Evolutionary conservation across 2,888 invertebrate genomes (phyloP).

Genomic region (Horisme vitalbata): DNA sequence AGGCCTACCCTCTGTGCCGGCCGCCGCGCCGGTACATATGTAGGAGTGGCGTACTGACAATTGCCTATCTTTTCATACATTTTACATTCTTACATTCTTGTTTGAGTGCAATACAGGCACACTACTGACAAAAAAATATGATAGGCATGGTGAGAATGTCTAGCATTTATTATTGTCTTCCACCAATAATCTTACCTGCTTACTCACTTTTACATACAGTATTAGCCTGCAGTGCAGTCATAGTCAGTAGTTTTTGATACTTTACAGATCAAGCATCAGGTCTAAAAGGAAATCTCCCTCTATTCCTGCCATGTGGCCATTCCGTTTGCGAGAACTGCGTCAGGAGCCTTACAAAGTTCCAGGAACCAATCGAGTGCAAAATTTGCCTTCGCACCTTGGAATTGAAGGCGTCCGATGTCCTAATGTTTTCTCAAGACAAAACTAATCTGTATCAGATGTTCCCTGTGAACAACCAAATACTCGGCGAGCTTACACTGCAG

Average conservation of each 20-base stretch:
- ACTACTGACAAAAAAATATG: too few species aligned
- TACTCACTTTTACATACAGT: too few species aligned
- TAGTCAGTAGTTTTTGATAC: not conserved
- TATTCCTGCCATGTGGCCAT: conserved; percentile 86
- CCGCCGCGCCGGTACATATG: too few species aligned
- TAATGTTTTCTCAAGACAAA: conserved; percentile 45
- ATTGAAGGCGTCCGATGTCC: conserved; percentile 41
- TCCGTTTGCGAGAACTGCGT: conserved; percentile 86
- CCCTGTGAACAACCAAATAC: conserved; percentile 61
- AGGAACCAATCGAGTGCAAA: conserved; percentile 74
- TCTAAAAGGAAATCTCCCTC: conserved; percentile 69
- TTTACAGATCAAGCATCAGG: conserved; percentile 43
- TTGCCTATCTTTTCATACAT: too few species aligned
- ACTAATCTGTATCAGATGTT: conserved; percentile 53
- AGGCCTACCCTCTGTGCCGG: too few species aligned
- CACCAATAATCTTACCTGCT: too few species aligned
- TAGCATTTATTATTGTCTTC: too few species aligned
- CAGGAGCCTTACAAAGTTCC: conserved; percentile 55
- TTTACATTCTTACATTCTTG: too few species aligned
- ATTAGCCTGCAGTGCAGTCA: too few species aligned
- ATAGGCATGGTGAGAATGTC: too few species aligned
- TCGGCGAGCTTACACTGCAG: conserved; percentile 63
- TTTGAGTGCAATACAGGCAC: too few species aligned
- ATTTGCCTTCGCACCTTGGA: conserved; percentile 67
- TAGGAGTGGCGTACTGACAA: too few species aligned